A percentile compares a stretch with the other conserved stretches of the same genome.
phyloP scores from a whole-genome alignment of 2,888 invertebrate genomes.

The Drosophila melanosoma region DNA sequence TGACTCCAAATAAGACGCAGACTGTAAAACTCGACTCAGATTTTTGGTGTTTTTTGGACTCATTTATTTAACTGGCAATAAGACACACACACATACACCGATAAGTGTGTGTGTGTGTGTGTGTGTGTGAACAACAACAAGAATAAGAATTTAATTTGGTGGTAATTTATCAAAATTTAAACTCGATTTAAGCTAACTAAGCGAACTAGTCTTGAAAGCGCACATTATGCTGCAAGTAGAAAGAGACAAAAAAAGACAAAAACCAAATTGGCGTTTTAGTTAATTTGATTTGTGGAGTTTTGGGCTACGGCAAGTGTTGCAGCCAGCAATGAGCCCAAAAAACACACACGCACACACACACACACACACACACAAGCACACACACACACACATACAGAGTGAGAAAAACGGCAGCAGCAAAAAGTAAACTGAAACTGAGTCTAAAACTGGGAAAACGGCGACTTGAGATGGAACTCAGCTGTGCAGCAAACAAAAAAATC shows the following conservation, averaged over 20 bases:
- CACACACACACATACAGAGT: not conserved
- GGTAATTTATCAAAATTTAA: constrained; percentile 77
- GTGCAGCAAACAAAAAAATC: constrained; percentile 21
- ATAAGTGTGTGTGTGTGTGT: not conserved
- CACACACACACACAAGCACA: not conserved
- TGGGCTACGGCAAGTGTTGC: constrained; percentile 27
- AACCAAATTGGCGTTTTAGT: constrained; percentile 82
- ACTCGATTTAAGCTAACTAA: constrained; percentile 74
- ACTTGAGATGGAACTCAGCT: constrained; percentile 41
- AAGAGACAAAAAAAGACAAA: constrained; percentile 77
- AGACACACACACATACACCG: not conserved
- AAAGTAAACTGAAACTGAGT: constrained; percentile 2
- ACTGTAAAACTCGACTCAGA: not conserved
- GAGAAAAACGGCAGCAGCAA: constrained; percentile 10
- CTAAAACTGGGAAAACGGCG: not conserved
- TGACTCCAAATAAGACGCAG: constrained; percentile 9
- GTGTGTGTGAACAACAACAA: constrained; percentile 23
- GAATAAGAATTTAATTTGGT: constrained; percentile 28
- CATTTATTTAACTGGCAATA: constrained; percentile 59
- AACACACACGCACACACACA: not conserved
- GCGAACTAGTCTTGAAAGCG: constrained; percentile 78
- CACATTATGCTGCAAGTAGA: constrained; percentile 80
- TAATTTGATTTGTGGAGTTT: constrained; percentile 74
- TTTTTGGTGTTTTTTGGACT: constrained; percentile 16
- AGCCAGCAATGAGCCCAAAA: constrained; percentile 27